These are phyloP conservation scores for Calcarius lapponicus DNA, from an alignment of 2,797 vertebrate species.

Conservation along the genomic window DNA sequence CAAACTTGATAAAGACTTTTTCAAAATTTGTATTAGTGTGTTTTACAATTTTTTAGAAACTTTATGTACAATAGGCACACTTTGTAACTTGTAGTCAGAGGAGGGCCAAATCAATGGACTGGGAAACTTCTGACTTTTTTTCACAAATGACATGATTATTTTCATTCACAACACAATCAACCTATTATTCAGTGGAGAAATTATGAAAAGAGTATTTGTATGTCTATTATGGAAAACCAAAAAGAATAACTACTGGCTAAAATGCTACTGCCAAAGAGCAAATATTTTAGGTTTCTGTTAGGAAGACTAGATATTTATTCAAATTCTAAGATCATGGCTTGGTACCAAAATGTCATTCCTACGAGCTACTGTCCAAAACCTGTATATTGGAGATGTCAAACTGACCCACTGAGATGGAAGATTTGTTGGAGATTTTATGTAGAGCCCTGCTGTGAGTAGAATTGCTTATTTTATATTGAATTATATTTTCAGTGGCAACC, in stretches of 20 bases:
- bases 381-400: slow-evolving; percentile 83
- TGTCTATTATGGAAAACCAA: background rate
- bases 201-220: background rate
- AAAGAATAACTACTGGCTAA: background rate
- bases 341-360: slow-evolving; percentile 78
- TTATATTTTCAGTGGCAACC: slow-evolving; percentile 45
- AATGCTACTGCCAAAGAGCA: slow-evolving; percentile 6
- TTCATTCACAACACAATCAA: background rate
- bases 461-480: slow-evolving; percentile 74
- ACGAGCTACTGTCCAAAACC: slow-evolving; percentile 78
- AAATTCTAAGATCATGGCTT: slow-evolving; percentile 65
- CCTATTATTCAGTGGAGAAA: background rate
- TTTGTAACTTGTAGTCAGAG: background rate
- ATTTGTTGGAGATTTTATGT: slow-evolving; percentile 84
- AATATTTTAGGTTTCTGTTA: slow-evolving; percentile 71
- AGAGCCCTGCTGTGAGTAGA: slow-evolving; percentile 54
- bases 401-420: slow-evolving; percentile 77
- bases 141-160: background rate
- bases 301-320: slow-evolving; percentile 71
- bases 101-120: background rate
- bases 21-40: background rate
- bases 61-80: background rate
- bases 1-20: background rate
- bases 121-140: background rate
- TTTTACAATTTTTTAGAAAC: background rate